A percentile compares a stretch with the other conserved stretches of the same genome.
These are phyloP conservation scores for Lycia hirtaria DNA, from an alignment of 2,888 invertebrate species.

Conservation along the genomic window DNA sequence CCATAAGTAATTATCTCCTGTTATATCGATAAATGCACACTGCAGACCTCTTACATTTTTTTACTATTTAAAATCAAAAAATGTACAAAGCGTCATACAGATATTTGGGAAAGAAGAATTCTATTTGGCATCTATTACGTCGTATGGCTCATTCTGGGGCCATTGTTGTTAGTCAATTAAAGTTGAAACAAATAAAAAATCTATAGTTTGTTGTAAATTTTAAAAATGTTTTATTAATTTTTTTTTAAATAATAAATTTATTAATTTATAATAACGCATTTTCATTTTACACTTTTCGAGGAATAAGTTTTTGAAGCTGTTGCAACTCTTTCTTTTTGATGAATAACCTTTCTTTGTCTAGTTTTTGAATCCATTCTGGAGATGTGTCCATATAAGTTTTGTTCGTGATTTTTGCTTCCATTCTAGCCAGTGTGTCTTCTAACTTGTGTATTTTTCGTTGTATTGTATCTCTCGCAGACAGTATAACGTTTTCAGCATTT, in stretches of 20 bases:
- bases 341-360: slow-evolving; percentile 62
- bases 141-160: slow-evolving; percentile 40
- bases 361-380: slow-evolving; percentile 53
- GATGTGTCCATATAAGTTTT: slow-evolving; percentile 52
- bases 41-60: no score
- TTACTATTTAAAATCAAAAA: no score
- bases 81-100: no score
- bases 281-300: slow-evolving; percentile 36
- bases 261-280: slow-evolving; percentile 38
- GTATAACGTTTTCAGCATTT: slow-evolving; percentile 55
- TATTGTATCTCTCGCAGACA: slow-evolving; percentile 59
- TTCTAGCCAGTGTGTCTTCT: slow-evolving; percentile 58
- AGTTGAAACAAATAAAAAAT: slow-evolving; percentile 41
- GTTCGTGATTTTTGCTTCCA: slow-evolving; percentile 61
- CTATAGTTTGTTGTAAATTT: slow-evolving; percentile 56
- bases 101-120: no score
- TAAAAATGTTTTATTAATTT: slow-evolving; percentile 53
- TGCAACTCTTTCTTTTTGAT: slow-evolving; percentile 62
- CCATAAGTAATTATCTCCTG: no score
- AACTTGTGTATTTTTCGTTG: slow-evolving; percentile 62
- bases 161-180: slow-evolving; percentile 66
- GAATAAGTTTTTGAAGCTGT: slow-evolving; percentile 65
- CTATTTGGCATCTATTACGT: background rate
- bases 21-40: no score
- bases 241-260: slow-evolving; percentile 40